These are phyloP conservation scores for Smutsia gigantea DNA, from an alignment of 2,797 vertebrate genomes.

Conservation along the genomic window DNA sequence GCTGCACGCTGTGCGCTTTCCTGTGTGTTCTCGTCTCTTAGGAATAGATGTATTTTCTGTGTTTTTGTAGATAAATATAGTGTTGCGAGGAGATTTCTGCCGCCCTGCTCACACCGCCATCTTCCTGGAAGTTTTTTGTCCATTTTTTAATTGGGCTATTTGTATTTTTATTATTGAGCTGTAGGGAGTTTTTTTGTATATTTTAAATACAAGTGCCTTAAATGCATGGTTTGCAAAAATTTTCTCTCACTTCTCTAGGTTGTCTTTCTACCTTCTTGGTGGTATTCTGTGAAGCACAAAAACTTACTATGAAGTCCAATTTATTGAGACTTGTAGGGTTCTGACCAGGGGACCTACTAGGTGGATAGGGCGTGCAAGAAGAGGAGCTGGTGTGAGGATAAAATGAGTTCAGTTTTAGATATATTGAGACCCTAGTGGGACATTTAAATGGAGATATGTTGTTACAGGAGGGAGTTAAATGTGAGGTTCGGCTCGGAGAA, in stretches of 20 bases:
- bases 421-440: not conserved
- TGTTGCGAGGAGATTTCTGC: no score
- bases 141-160: not conserved
- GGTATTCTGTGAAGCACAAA: not conserved
- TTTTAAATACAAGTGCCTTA: not conserved
- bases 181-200: not conserved
- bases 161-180: slow-evolving; percentile 20
- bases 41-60: no score
- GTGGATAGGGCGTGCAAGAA: not conserved
- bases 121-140: no score
- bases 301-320: not conserved
- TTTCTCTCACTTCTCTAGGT: not conserved
- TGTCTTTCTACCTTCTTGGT: not conserved
- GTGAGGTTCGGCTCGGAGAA: not conserved
- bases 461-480: not conserved
- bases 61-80: no score
- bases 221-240: not conserved
- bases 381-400: not conserved
- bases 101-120: no score
- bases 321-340: not conserved
- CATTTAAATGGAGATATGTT: not conserved
- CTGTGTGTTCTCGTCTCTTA: no score
- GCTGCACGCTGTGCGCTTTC: no score
- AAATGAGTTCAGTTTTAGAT: slow-evolving; percentile 22
- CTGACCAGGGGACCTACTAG: not conserved